phyloP scores from a whole-genome alignment of 1,140 invertebrate species.

The Drosophila nigrodunni region DNA sequence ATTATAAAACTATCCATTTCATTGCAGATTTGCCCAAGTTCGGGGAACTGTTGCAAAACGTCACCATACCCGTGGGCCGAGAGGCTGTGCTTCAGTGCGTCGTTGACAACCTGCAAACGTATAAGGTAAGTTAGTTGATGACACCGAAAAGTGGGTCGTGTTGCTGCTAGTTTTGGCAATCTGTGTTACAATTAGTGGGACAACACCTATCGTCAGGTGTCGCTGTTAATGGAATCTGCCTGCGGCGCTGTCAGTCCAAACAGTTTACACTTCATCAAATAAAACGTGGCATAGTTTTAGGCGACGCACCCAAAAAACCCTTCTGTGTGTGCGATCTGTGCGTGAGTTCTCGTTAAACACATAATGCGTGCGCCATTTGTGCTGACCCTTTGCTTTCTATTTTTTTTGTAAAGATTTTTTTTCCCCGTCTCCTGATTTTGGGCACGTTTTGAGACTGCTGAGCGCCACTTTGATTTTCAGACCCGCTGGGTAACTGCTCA shows the following conservation, averaged over 20 bases:
- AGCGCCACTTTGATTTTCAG: constrained; percentile 69
- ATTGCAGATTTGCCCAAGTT: constrained; percentile 90
- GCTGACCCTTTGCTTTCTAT: constrained; percentile 60
- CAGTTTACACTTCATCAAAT: constrained; percentile 74
- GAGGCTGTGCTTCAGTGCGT: constrained; percentile 90
- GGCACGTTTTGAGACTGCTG: constrained; percentile 56
- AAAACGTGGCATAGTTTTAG: constrained; percentile 45
- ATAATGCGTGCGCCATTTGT: constrained; percentile 55
- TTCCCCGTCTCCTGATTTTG: background rate
- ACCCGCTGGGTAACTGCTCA: constrained; percentile 37
- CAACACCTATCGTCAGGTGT: constrained; percentile 23
- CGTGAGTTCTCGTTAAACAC: constrained; percentile 61
- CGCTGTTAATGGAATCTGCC: constrained; percentile 33
- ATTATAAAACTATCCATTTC: constrained; percentile 19
- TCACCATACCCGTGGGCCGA: constrained; percentile 90
- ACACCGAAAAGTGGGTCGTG: constrained; percentile 1
- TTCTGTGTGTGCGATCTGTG: constrained; percentile 30
- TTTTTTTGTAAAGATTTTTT: background rate
- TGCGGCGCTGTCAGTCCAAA: constrained; percentile 34
- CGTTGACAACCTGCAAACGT: constrained; percentile 90
- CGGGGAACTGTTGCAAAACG: constrained; percentile 89
- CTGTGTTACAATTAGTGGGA: constrained; percentile 38
- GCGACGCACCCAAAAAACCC: constrained; percentile 14
- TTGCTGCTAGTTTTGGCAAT: constrained; percentile 24
- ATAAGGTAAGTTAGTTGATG: constrained; percentile 86